Evolutionary conservation across 2,113 vertebrate genomes (phyloP).

Genomic region (Natator depressus): DNA sequence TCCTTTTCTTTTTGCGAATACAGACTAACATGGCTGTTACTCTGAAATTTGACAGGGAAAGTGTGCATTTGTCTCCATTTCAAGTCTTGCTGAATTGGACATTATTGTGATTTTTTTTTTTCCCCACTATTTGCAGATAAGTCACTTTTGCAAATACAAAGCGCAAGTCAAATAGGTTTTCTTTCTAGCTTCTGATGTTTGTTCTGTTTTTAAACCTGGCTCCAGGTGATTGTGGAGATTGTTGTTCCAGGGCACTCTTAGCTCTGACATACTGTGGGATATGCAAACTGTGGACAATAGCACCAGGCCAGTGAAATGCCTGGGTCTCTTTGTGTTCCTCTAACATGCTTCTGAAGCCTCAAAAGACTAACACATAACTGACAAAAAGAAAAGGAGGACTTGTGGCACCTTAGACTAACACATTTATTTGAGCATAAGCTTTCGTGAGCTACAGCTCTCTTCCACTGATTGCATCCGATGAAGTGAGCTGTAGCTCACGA

Average conservation of each 20-base stretch:
- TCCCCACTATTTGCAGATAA: neutral
- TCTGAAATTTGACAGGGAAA: slow-evolving; percentile 13
- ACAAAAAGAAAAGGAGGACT: neutral
- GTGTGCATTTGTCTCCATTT: neutral
- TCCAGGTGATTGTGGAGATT: neutral
- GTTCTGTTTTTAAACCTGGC: neutral
- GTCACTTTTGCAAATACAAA: neutral
- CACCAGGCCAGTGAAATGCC: neutral
- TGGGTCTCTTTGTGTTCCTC: neutral
- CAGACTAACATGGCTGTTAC: no score
- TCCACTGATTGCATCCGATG: no score
- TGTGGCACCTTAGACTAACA: no score
- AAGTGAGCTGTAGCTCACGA: no score
- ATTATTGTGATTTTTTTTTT: neutral
- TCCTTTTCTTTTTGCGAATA: no score
- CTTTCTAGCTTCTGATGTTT: neutral
- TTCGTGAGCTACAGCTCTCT: no score
- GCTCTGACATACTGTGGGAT: neutral
- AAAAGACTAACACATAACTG: neutral
- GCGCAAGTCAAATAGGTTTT: neutral
- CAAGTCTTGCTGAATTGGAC: neutral
- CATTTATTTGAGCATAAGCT: no score
- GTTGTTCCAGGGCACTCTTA: neutral
- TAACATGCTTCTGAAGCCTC: neutral
- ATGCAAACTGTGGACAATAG: neutral